Evolutionary conservation across 1,140 invertebrate species (phyloP), one percentile per base, ranked within the genome.

Genomic region (Macrocentrus cingulum): DNA sequence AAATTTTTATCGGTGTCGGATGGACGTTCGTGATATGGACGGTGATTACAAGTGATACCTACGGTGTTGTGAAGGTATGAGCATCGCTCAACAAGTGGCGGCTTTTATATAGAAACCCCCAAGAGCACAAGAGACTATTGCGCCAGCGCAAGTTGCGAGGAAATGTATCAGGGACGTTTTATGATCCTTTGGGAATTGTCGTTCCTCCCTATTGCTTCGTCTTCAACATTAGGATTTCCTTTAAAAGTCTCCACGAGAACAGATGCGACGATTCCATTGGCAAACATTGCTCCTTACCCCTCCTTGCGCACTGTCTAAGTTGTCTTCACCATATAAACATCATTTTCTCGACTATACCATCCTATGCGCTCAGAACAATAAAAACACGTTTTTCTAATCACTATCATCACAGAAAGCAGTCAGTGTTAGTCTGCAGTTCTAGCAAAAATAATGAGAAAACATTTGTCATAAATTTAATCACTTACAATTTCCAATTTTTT

Each of bases 11-110:
- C 46, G 13, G 20, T 19, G 44, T 23, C 13, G 29, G 52, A 42
- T 53, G 54, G 49, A 61, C 54, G 54, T 53, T 51, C 36, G 50
- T 44, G 44, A 45, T 41, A 65, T 66, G 63, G 65, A 66, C 63
- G 19, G 62, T 59, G 62, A 32, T 62, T 65, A 59, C 62, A 50
- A 61, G 64, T 63, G 65, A 69, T 71, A 70, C 65, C 66, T 63
- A 67, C 68, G 66, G 61, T 67, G 62, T 66, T 67, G 63, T 62
- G 63, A 62, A 71, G 71, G 64, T 76, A 78, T 78, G 75, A 65
- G 63, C 66, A 70, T 66, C 59, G 77, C 66, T 78, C 76, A 79
- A 79, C 77, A 79, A 79, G 77, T 79, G 73, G 71, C 70, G 67
- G 68, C 73, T 72, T 78, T 79, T 79, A 79, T 79, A 79, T 66